Base-by-base conservation (phyloP, 2,797 vertebrate species). In the Diplodus sargus region DNA sequence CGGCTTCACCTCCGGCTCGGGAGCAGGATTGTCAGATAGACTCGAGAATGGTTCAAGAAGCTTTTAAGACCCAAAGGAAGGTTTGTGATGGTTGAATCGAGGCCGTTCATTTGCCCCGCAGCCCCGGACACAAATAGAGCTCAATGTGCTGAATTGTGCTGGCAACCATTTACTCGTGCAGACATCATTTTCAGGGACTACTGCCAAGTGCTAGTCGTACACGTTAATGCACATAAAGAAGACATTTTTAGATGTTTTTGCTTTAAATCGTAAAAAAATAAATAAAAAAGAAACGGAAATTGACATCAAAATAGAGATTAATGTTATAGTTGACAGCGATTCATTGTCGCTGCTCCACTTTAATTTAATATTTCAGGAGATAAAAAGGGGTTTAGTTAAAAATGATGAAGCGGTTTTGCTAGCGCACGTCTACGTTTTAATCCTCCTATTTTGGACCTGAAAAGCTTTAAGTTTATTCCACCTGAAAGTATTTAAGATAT, bases 31-130 rank as follows among this genome's bases (percentile, higher is more conserved):
- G 78, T 79, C 83, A 87, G 70, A 81, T 66, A 57, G 59, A 79
- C 54, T 81, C 52, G 66, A 68, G 76, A 86, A 82, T 75, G 69
- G 67, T 84, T 83, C 60, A 86, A 23, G 76, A 82, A 84, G 78
- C 82, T 85, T 84, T 78, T 64, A 59, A 78, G 75, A 82, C 78
- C 70, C 68, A 64, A 42, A 86, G 82, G 70, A 79, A 70, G 69
- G 71, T 79, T 74, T 83, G 76, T 52, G 78, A 73, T 78, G 70
- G 84, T 61, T 78, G 63, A 82, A 65, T 57, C 11, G 7, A 65
- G 28, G 63, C 51, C 43, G 74, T 70, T 57, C 57, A 17, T 75
- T 80, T n/a, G 43, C 67, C 75, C 52, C 16, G 0, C 9, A 0
- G 64, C 68, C 47, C 20, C 20, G 69, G 65, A 74, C 65, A 52